Evolutionary conservation across 2,797 vertebrate species (phyloP), one percentile per base, ranked within the genome.

Genomic region (Muscicapa comitata): DNA sequence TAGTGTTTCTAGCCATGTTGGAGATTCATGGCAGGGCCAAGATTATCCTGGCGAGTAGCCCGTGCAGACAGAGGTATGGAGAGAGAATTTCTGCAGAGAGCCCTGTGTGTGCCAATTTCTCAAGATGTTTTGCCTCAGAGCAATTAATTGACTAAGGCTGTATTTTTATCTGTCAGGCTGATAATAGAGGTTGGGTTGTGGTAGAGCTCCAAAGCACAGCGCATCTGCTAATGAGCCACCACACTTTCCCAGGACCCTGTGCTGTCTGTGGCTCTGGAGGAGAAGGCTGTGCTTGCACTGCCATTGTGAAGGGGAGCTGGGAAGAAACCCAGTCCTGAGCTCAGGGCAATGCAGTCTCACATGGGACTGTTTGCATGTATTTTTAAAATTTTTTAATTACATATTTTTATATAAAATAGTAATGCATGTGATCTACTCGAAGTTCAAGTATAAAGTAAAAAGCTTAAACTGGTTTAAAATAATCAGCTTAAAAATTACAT

Each of bases 61-160:
- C 91, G 48, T 0, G 9, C 26, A 80, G 83, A 51, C 19, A 3
- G 66, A 96, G 77, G 54, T 79, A 95, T 5, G 38, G 62, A 94
- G 94, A 91, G 59, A 17, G 8, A 5, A 31, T 61, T 23, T 81
- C 55, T 51, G 65, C 78, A 67, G 47, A 94, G 94, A 95, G 63
- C 18, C 50, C 35, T 31, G 28, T 7, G 18, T n/a, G 47, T 3
- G 50, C 86, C 94, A 94, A 55, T 90, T 95, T 57, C 78, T 93
- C 85, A 94, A 87, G 83, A 96, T 96, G 89, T 65, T 76, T 68
- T 95, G 50, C 42, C 85, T 96, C 93, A 90, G 74, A 95, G 94
- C 74, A 95, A 94, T 86, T 94, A 82, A 89, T 92, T 86, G 86
- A 91, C 66, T 59, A 26, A 24, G 81, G 87, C 68, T 94, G 35